Evolutionary conservation across 1,140 invertebrate genomes (phyloP).

Genomic region (Schlechtendalia chinensis): DNA sequence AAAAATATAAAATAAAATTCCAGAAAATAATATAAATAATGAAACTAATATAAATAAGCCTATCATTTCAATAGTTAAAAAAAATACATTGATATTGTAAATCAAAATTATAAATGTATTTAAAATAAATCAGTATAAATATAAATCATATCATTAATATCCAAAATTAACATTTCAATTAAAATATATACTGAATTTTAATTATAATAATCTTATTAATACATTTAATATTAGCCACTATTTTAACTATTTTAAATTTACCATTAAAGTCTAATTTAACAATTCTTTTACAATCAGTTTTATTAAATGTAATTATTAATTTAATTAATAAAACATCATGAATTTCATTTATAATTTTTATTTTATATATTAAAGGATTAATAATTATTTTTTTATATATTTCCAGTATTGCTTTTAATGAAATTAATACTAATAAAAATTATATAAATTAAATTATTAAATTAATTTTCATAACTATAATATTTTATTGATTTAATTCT

Average conservation of each 20-base stretch:
- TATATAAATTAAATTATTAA: background rate
- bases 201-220: background rate
- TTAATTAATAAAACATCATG: background rate
- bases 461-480: background rate
- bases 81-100: slow-evolving; percentile 21
- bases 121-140: slow-evolving; percentile 11
- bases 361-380: background rate
- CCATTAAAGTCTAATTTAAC: background rate
- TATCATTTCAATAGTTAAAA: slow-evolving; percentile 2
- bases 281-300: background rate
- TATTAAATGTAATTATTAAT: background rate
- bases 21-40: slow-evolving; percentile 4
- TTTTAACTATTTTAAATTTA: slow-evolving; percentile 7
- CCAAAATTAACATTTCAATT: slow-evolving; percentile 22
- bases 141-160: slow-evolving; percentile 14
- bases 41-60: background rate
- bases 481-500: background rate
- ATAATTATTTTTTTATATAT: slow-evolving; percentile 15
- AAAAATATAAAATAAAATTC: slow-evolving; percentile 19
- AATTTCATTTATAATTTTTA: slow-evolving; percentile 16
- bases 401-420: slow-evolving; percentile 17
- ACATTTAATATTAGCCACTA: background rate
- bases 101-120: slow-evolving; percentile 13
- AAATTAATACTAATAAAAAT: background rate
- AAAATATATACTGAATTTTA: slow-evolving; percentile 15